These are phyloP conservation scores for Ifrita kowaldi DNA, from an alignment of 2,113 vertebrate genomes.

Conservation along the genomic window DNA sequence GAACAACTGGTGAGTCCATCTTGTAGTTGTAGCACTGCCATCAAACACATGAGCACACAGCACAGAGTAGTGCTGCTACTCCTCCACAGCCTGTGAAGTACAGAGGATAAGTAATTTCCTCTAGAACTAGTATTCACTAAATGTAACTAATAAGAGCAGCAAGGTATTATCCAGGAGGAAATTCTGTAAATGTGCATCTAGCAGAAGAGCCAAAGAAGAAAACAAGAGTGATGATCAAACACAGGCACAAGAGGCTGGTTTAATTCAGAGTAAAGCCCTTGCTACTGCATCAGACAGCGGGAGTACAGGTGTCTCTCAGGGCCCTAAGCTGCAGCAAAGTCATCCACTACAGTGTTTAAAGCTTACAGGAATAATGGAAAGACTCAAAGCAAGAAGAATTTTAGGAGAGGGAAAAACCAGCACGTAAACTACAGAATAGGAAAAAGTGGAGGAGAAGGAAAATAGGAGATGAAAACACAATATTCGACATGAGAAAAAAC, in stretches of 20 bases:
- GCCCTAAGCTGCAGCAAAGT: not conserved
- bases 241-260: not conserved
- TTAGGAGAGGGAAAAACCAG: not conserved
- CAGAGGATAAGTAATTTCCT: not conserved
- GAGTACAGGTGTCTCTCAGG: rapidly evolving
- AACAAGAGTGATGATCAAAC: rapidly evolving
- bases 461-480: not conserved
- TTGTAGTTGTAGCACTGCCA: not conserved
- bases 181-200: not conserved
- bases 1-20: not conserved
- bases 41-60: not conserved
- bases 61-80: not conserved
- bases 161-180: not conserved
- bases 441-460: not conserved
- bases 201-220: not conserved
- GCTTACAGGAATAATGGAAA: not conserved
- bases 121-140: not conserved
- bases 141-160: not conserved
- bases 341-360: not conserved
- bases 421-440: not conserved
- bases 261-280: not conserved
- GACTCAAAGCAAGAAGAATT: rapidly evolving
- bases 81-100: not conserved
- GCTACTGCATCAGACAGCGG: not conserved
- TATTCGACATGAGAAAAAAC: not conserved